These are phyloP conservation scores for Anorthoa munda DNA, from an alignment of 2,888 invertebrate species.

Conservation along the genomic window DNA sequence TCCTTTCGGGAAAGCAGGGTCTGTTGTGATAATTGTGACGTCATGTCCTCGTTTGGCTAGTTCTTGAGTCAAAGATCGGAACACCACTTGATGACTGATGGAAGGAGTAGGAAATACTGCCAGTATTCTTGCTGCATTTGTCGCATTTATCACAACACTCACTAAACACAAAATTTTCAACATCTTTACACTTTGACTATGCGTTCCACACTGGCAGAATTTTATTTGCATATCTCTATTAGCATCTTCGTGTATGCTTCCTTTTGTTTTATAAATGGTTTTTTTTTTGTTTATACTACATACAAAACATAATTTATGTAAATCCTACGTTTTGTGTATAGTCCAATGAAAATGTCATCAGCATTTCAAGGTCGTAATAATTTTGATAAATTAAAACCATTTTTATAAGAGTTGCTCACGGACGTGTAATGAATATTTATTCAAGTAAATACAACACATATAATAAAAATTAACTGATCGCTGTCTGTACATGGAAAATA, in stretches of 20 bases:
- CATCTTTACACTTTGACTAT: slow-evolving; percentile 17
- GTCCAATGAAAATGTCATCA: background rate
- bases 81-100: slow-evolving; percentile 83
- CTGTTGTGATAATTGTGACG: slow-evolving; percentile 78
- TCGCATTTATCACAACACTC: slow-evolving; percentile 15
- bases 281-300: background rate
- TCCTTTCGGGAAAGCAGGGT: slow-evolving; percentile 74
- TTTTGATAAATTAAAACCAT: background rate
- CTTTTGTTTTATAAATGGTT: background rate
- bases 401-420: background rate
- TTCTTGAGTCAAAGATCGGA: slow-evolving; percentile 76
- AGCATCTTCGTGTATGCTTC: background rate
- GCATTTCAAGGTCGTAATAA: background rate
- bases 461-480: too few species aligned
- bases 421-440: too few species aligned
- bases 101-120: slow-evolving; percentile 78
- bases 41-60: slow-evolving; percentile 83
- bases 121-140: slow-evolving; percentile 76
- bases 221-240: background rate
- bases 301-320: background rate
- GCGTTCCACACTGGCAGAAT: slow-evolving; percentile 2
- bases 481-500: too few species aligned
- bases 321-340: background rate
- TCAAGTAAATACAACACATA: too few species aligned
- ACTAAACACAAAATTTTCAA: slow-evolving; percentile 2